Conservation (phyloP, 1,140 invertebrate species). For the Drosophila trapezifrons region DNA sequence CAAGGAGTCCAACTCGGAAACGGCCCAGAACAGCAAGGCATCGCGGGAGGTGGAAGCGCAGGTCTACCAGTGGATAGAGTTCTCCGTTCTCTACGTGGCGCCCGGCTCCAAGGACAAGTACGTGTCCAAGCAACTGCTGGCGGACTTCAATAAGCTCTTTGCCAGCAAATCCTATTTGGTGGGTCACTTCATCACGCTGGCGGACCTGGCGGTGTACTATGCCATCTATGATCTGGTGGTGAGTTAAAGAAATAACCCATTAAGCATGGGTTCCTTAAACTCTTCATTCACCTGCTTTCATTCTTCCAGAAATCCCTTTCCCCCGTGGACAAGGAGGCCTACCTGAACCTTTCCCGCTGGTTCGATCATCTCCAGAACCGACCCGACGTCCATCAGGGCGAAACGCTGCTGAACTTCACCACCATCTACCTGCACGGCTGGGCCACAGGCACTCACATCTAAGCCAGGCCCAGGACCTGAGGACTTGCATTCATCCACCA, state of each 20-base stretch:
- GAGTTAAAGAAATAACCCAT: constrained; percentile 26
- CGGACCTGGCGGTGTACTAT: constrained; percentile 87
- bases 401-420: constrained; percentile 86
- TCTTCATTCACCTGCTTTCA: not conserved
- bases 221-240: constrained; percentile 86
- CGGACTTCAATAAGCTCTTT: constrained; percentile 86
- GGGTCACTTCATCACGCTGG: constrained; percentile 86
- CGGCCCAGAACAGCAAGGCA: constrained; percentile 63
- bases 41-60: constrained; percentile 68
- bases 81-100: constrained; percentile 85
- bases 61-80: constrained; percentile 86
- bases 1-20: constrained; percentile 83
- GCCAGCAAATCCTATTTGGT: constrained; percentile 86
- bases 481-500: constrained; percentile 18
- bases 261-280: too few species aligned
- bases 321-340: constrained; percentile 86
- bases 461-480: not conserved
- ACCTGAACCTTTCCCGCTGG: constrained; percentile 88
- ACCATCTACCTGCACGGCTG: constrained; percentile 85
- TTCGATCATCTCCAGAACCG: constrained; percentile 88
- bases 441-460: constrained; percentile 83
- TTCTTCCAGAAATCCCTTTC: constrained; percentile 84
- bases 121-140: constrained; percentile 63
- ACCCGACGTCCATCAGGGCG: constrained; percentile 85
- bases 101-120: constrained; percentile 84